Conservation (phyloP, 2,113 vertebrate genomes). For the Scytalopus superciliaris region DNA sequence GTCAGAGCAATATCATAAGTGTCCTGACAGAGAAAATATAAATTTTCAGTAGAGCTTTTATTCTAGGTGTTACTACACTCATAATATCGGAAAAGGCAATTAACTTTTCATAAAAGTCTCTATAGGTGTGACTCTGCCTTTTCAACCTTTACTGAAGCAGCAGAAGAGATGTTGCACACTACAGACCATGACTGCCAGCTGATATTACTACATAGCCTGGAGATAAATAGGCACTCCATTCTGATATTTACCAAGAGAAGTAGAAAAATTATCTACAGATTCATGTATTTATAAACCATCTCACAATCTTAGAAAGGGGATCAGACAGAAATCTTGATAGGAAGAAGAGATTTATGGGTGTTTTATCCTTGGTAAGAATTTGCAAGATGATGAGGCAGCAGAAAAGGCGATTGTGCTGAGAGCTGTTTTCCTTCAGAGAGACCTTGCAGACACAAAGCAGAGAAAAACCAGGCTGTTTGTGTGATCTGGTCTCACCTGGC, state of each 20-base stretch:
- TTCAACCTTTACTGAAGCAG: not conserved
- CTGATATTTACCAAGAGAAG: not conserved
- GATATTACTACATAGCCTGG: not conserved
- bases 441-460: not conserved
- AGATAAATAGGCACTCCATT: not conserved
- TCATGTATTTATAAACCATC: not conserved
- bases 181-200: accelerated
- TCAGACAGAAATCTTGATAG: not conserved
- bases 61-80: not conserved
- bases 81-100: not conserved
- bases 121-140: not conserved
- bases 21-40: not conserved
- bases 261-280: not conserved
- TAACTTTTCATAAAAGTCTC: not conserved
- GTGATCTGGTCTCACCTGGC: not conserved
- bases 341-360: not conserved
- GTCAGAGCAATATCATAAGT: not conserved
- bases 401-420: not conserved
- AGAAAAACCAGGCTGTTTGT: not conserved
- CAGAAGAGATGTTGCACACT: not conserved
- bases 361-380: not conserved
- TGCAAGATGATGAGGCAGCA: not conserved
- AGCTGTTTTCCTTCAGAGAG: not conserved
- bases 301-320: not conserved
- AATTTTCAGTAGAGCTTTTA: not conserved